Evolutionary conservation across 1,140 invertebrate genomes (phyloP).

Genomic region (Drosophila persimilis): DNA sequence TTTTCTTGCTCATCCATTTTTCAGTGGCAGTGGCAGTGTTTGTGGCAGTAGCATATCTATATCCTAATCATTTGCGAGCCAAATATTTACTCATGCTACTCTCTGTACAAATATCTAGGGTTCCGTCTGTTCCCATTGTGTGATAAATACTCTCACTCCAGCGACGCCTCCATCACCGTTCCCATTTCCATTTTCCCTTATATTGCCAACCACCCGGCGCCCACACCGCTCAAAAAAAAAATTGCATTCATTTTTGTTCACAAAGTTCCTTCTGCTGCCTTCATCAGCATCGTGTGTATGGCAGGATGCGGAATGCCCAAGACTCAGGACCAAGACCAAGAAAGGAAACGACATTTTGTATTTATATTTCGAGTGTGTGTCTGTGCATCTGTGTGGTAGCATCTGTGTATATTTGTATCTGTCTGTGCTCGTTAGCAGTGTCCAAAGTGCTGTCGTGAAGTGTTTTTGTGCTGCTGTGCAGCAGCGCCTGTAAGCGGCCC

Average conservation of each 20-base stretch:
- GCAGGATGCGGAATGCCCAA: constrained; percentile 10
- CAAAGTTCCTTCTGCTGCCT: neutral
- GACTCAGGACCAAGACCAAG: neutral
- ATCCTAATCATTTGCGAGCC: constrained; percentile 23
- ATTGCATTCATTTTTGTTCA: constrained; percentile 20
- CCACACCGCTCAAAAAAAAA: constrained; percentile 1
- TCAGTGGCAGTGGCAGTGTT: constrained; percentile 1
- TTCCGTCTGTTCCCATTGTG: constrained; percentile 32
- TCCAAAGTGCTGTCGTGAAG: constrained; percentile 65
- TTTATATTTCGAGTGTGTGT: constrained; percentile 55
- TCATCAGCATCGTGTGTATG: too few species aligned
- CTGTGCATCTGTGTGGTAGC: neutral
- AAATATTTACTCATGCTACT: constrained; percentile 44
- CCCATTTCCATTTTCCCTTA: constrained; percentile 10
- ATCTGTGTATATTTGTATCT: constrained; percentile 4
- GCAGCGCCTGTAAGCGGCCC: constrained; percentile 39
- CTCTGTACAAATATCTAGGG: constrained; percentile 13
- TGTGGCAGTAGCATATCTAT: constrained; percentile 6
- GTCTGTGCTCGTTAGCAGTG: constrained; percentile 71
- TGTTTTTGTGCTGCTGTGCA: constrained; percentile 54
- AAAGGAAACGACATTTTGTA: constrained; percentile 52
- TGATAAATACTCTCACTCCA: constrained; percentile 24
- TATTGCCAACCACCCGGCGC: too few species aligned
- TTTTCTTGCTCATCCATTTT: neutral
- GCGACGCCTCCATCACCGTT: too few species aligned